Conservation (phyloP, 1,140 invertebrate genomes). For the Leptinotarsa undecemlineata region DNA sequence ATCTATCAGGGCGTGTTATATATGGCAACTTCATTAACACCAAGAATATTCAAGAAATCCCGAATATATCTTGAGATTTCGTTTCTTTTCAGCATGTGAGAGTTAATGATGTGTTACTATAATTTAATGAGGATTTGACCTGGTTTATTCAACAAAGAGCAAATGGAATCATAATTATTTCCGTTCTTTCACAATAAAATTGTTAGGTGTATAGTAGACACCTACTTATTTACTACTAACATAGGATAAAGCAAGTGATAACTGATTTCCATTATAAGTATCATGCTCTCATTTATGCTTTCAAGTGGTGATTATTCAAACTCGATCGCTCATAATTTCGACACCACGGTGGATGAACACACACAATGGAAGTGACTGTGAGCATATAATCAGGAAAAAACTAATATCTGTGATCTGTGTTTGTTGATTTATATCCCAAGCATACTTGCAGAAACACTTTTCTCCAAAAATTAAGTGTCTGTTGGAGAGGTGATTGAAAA, state of each 20-base stretch:
- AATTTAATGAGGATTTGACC: not conserved
- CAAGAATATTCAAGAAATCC: no score
- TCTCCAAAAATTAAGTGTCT: no score
- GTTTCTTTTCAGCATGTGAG: not conserved
- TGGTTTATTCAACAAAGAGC: not conserved
- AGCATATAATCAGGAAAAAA: no score
- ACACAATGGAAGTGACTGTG: not conserved
- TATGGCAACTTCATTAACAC: no score
- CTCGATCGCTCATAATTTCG: not conserved
- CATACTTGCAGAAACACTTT: no score
- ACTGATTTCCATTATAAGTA: not conserved
- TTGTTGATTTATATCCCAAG: no score
- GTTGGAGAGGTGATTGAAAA: no score
- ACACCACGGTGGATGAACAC: not conserved
- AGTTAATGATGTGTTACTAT: not conserved
- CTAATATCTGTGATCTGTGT: no score
- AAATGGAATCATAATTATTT: conserved; percentile 1
- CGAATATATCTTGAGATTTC: no score
- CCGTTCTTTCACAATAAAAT: not conserved
- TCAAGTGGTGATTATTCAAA: not conserved
- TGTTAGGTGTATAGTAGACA: not conserved
- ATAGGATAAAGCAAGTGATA: not conserved
- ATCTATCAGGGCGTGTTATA: no score
- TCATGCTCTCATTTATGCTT: not conserved
- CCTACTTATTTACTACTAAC: not conserved